A percentile compares a stretch with the other conserved stretches of the same genome.
Evolutionary conservation across 2,888 invertebrate species (phyloP).

Genomic region (Hecatera dysodea): DNA sequence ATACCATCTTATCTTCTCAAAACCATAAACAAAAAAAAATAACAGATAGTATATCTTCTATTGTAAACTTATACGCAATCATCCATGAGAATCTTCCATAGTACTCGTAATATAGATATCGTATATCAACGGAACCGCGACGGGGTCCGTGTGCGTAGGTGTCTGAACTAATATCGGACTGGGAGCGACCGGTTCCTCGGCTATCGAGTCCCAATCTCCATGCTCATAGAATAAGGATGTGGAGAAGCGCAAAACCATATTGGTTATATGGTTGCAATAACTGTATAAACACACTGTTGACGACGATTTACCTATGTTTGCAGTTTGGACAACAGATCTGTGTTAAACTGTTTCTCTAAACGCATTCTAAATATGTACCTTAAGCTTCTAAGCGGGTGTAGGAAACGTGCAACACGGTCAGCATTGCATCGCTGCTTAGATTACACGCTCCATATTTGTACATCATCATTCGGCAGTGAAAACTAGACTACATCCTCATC

Average conservation of each 20-base stretch:
- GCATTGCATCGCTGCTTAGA: too few relatives aligned
- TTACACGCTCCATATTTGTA: too few relatives aligned
- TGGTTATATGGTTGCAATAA: background rate
- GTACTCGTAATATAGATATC: conserved; percentile 49
- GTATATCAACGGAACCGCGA: conserved; percentile 60
- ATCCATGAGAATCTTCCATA: conserved; percentile 40
- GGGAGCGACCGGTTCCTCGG: conserved; percentile 73
- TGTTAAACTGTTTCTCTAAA: too few relatives aligned
- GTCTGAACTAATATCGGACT: conserved; percentile 65
- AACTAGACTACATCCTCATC: too few relatives aligned
- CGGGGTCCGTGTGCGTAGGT: conserved; percentile 65
- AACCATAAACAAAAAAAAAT: conserved; percentile 23
- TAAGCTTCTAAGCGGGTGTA: too few relatives aligned
- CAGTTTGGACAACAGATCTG: background rate
- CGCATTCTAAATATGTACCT: too few relatives aligned
- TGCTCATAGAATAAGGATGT: conserved; percentile 24
- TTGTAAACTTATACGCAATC: conserved; percentile 46
- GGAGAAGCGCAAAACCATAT: conserved; percentile 2
- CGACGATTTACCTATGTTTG: background rate
- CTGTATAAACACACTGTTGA: background rate
- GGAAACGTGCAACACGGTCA: too few relatives aligned
- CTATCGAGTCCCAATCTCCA: conserved; percentile 62
- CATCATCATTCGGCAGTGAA: too few relatives aligned
- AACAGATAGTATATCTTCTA: conserved; percentile 11
- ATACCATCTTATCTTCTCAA: conserved; percentile 17